Evolutionary conservation across 2,113 vertebrate species (phyloP), one percentile per base, ranked within the genome.

Genomic region (Echinops telfairi): DNA sequence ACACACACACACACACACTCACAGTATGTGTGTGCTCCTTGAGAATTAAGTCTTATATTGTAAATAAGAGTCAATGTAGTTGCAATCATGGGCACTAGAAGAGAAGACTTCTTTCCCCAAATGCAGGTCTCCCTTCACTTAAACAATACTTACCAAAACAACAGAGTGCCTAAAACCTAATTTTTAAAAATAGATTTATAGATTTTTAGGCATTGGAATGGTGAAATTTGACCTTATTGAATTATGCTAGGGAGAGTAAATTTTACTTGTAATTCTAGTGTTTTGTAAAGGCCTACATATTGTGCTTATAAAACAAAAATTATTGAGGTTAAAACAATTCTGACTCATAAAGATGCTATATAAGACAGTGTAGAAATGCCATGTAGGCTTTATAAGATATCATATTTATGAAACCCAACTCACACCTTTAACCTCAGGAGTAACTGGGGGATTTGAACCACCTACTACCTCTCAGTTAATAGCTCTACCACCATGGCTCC

Each of bases 201-300:
- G 68, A 58, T 91, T 81, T 62, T 81, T 83, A 75, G 6, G 23
- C 3, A 66, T 66, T 68, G 81, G 40, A 3, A n/a, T 79, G 17
- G 0, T 86, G 60, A 86, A 88, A 66, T 77, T 57, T 82, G 43
- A 58, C 40, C n/a, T 83, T 53, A 66, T 38, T 86, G 9, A 92
- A 68, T 92, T 91, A n/a, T 2, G 40, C 75, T 5, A 92, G 3
- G 36, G 90, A 89, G 40, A 73, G 73, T 36, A 73, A 83, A 77
- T 83, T 94, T 80, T 88, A 43, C 75, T 64, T 53, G 23, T 84
- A 40, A 82, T 6, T 68, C 1, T 40, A n/a, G 11, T 87, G 3
- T 66, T 94, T 76, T 68, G 15, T 29, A 57, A 94, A 68, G 0
- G 15, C 76, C 68, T 92, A 6, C 11, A 36, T 53, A 31, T 79